Percentiles rank a stretch among this genome's conserved stretches.
phyloP scores from a whole-genome alignment of 2,797 vertebrate genomes.

The Gallinago stenura region DNA sequence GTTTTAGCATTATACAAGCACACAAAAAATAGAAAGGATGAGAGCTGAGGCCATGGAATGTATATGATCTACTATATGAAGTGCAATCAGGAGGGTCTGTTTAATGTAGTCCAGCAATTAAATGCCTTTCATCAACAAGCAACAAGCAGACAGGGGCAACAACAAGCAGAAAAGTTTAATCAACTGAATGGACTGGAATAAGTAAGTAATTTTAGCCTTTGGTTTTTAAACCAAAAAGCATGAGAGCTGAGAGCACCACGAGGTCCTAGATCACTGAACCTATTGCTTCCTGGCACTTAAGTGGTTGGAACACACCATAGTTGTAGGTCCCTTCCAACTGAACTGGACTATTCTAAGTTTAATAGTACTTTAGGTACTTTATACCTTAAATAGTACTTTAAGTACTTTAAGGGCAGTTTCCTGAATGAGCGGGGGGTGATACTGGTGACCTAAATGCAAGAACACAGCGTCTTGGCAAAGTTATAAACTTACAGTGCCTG shows the following conservation, averaged over 20 bases:
- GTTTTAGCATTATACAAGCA: background rate
- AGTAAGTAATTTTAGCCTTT: background rate
- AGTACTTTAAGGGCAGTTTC: background rate
- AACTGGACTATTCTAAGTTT: background rate
- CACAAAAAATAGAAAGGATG: background rate
- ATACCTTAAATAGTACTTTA: background rate
- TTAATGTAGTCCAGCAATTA: background rate
- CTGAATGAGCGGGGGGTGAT: background rate
- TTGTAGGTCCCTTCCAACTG: background rate
- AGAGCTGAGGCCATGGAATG: background rate
- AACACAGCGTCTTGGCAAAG: background rate
- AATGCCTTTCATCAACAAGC: background rate
- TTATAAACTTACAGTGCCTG: background rate
- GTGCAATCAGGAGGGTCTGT: background rate
- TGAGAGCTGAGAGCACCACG: background rate
- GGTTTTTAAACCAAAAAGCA: background rate
- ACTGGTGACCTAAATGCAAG: background rate
- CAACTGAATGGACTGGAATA: background rate
- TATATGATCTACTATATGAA: background rate
- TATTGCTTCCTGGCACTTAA: background rate
- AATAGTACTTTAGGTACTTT: background rate
- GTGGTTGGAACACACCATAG: accelerated
- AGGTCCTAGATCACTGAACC: background rate
- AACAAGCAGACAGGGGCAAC: background rate
- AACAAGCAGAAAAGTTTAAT: background rate